phyloP scores from a whole-genome alignment of 2,797 vertebrate genomes.

The Coracias cyanogaster region DNA sequence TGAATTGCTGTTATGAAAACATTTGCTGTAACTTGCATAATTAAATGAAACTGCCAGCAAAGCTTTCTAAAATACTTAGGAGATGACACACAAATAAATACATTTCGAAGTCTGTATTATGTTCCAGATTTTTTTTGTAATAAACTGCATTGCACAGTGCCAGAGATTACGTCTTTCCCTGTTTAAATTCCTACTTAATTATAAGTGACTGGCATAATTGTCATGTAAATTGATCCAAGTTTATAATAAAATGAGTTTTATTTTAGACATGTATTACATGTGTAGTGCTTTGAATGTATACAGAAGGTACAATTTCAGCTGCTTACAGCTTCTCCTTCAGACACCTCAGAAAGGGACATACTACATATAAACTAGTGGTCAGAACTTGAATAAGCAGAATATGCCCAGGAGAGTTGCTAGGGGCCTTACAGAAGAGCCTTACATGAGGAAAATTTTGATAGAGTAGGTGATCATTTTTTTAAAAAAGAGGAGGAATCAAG shows the following conservation, averaged over 20 bases:
- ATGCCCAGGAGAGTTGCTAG: neutral
- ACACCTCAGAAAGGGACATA: neutral
- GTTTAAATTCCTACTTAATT: conserved; percentile 4
- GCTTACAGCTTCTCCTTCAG: neutral
- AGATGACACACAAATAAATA: conserved; percentile 74
- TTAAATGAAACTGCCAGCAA: conserved; percentile 82
- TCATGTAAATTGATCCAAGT: neutral
- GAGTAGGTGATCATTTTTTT: neutral
- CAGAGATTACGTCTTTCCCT: neutral
- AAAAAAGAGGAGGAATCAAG: neutral
- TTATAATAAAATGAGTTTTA: neutral
- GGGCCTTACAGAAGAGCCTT: neutral
- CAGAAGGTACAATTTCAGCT: neutral
- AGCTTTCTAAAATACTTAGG: conserved; percentile 75
- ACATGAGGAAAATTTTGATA: neutral
- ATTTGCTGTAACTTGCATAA: conserved; percentile 83
- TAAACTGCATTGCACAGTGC: neutral
- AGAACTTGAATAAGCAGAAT: neutral
- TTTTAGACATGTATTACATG: neutral
- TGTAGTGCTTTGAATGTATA: neutral
- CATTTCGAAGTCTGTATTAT: conserved; percentile 41
- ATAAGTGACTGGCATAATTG: neutral
- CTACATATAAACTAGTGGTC: neutral
- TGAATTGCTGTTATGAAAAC: conserved; percentile 86
- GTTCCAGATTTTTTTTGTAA: conserved; percentile 14